Base-by-base conservation (phyloP, 1,140 invertebrate species). In the Lerema accius region DNA sequence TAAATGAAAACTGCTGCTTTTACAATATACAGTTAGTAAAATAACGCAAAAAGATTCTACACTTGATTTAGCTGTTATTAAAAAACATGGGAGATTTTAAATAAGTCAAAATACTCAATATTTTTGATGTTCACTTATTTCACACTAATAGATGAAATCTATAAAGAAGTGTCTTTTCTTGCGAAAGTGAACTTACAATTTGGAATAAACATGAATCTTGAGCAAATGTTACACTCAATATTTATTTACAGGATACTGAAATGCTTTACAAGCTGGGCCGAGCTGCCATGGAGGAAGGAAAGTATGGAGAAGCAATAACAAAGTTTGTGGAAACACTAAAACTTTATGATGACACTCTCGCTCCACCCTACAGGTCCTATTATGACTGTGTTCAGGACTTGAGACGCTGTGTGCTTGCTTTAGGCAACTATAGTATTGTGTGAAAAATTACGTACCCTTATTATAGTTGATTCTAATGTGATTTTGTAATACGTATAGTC, bases 341-440 rank as follows among this genome's bases (percentile, higher is more conserved):
- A 45, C 83, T 96, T 0, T 92, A 97, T 63, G 94, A 96, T 53
- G 91, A 94, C 42, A 94, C 93, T 5, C 76, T 97, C 10, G 93
- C 93, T 9, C 93, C 95, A 6, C 96, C 96, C 0, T 96, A 96
- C 69, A 93, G 91, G 75, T 96, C 97, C 71, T 96, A 95, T 80
- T 95, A 96, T 80, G 89, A 96, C 39, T 96, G 95, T 73, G 96
- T 97, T 65, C 95, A 97, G 89, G 94, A 95, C 14, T 89, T 96
- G 7, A 94, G 96, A 75, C 92, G 95, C 39, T 96, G 95, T 65
- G 93, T 94, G 75, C 85, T 96, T 0, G 86, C 94, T 55, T 84
- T 93, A 59, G 95, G 95, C 46, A 96, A 96, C 60, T 80, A 89
- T 50, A 86, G 77, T 45, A 78, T 89, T 70, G 72, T 76, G 40